A percentile compares a stretch with the other conserved stretches of the same genome.
These are phyloP conservation scores for Schizotus pectinicornis DNA, from an alignment of 2,888 invertebrate genomes.

Conservation along the genomic window DNA sequence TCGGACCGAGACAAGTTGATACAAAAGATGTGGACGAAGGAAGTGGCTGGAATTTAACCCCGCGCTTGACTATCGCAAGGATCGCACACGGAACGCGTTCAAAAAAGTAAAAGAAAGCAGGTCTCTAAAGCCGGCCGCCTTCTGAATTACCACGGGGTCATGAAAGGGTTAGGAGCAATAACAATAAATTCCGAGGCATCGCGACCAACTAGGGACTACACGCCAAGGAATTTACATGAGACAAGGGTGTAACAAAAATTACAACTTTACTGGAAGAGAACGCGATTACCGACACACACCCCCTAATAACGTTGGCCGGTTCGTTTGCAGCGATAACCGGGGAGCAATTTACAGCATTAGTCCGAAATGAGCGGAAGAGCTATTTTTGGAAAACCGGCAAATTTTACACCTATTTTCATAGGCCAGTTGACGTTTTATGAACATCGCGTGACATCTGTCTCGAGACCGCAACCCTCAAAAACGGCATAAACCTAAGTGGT, in stretches of 20 bases:
- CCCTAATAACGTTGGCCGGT: constrained; percentile 2
- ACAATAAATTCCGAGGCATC: constrained; percentile 43
- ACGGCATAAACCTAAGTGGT: too few species aligned
- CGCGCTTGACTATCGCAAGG: constrained; percentile 38
- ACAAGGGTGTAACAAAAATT: constrained; percentile 41
- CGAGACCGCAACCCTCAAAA: too few species aligned
- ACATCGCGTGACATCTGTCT: too few species aligned
- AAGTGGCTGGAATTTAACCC: constrained; percentile 17
- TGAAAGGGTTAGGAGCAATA: constrained; percentile 46
- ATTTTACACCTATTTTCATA: too few species aligned
- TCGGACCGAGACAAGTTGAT: too few species aligned
- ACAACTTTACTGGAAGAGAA: constrained; percentile 24
- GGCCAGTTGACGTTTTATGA: too few species aligned
- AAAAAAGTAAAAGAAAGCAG: constrained; percentile 33
- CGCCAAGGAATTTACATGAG: constrained; percentile 42
- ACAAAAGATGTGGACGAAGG: too few species aligned
- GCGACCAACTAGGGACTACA: constrained; percentile 39
- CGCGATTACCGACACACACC: constrained; percentile 10
- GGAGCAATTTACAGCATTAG: constrained; percentile 13
- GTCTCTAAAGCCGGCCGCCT: constrained; percentile 33
- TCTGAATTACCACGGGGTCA: constrained; percentile 42
- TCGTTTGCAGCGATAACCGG: neutral
- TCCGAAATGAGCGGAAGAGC: neutral
- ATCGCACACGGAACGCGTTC: constrained; percentile 24
- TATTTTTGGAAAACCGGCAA: too few species aligned